phyloP scores from a whole-genome alignment of 2,888 invertebrate species.

The Diaprepes abbreviatus region DNA sequence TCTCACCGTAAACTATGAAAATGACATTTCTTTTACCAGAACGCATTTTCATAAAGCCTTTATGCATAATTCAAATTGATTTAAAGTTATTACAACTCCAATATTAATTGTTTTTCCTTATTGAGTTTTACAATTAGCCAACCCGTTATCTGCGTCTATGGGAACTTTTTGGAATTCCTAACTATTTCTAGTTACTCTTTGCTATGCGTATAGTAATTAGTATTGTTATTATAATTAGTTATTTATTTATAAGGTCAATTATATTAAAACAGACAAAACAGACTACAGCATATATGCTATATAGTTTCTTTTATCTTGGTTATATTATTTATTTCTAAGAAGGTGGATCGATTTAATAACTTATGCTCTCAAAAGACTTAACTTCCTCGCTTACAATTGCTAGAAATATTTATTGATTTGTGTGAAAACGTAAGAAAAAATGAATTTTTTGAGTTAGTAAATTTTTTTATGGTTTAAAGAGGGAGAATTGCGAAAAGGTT shows the following conservation, averaged over 20 bases:
- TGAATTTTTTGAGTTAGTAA: too few species aligned
- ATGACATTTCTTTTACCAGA: slow-evolving; percentile 12
- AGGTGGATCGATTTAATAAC: too few species aligned
- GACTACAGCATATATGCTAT: too few species aligned
- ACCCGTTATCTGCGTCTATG: slow-evolving; percentile 21
- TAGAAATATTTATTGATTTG: too few species aligned
- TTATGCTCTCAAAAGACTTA: too few species aligned
- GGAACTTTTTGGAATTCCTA: slow-evolving; percentile 19
- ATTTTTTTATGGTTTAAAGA: too few species aligned
- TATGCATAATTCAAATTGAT: slow-evolving; percentile 19
- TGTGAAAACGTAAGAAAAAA: too few species aligned
- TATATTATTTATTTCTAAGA: too few species aligned
- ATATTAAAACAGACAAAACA: too few species aligned
- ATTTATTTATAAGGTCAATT: background rate
- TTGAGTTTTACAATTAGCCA: slow-evolving; percentile 19
- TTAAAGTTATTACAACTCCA: slow-evolving; percentile 15
- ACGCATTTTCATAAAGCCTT: background rate
- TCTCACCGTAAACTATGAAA: background rate
- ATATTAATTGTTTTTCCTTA: slow-evolving; percentile 23
- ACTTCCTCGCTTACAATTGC: too few species aligned
- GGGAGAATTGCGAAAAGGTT: too few species aligned
- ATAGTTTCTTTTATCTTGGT: too few species aligned
- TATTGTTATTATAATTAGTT: slow-evolving; percentile 20
- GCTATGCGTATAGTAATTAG: slow-evolving; percentile 15
- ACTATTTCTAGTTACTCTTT: slow-evolving; percentile 3